Conservation (phyloP, 2,797 vertebrate genomes). For the Malurus leucopterus region DNA sequence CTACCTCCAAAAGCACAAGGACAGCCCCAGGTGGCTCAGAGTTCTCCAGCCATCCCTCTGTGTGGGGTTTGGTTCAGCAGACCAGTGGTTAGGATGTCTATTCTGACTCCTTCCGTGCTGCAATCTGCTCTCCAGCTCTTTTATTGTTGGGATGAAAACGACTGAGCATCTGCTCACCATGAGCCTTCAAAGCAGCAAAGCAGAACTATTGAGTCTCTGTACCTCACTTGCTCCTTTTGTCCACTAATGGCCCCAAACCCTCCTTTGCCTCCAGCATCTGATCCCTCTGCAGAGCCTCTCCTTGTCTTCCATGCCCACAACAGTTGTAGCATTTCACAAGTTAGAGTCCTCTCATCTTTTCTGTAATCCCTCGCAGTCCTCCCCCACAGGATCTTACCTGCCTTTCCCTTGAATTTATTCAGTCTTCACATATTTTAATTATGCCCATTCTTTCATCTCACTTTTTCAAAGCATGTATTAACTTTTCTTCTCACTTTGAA, state of each 20-base stretch:
- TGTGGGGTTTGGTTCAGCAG: not conserved
- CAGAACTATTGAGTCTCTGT: not conserved
- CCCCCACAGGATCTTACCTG: not conserved
- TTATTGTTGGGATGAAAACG: not conserved
- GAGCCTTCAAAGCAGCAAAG: not conserved
- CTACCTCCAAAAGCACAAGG: not conserved
- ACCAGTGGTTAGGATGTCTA: accelerated
- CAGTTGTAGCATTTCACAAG: accelerated
- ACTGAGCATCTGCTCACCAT: not conserved
- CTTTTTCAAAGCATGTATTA: not conserved
- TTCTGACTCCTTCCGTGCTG: not conserved
- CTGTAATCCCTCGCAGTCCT: not conserved
- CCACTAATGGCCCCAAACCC: not conserved
- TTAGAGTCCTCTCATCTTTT: not conserved
- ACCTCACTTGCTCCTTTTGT: not conserved
- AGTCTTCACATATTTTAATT: not conserved
- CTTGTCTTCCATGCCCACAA: not conserved
- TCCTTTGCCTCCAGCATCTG: not conserved
- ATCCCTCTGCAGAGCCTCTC: not conserved
- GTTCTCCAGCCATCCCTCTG: not conserved
- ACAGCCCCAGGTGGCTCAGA: not conserved
- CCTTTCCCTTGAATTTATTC: not conserved
- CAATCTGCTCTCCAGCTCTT: not conserved
- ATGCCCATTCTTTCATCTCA: not conserved
- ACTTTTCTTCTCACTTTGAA: not conserved